Evolutionary conservation across 2,888 invertebrate genomes (phyloP).

Genomic region (Cataglyphis altisquamis): DNA sequence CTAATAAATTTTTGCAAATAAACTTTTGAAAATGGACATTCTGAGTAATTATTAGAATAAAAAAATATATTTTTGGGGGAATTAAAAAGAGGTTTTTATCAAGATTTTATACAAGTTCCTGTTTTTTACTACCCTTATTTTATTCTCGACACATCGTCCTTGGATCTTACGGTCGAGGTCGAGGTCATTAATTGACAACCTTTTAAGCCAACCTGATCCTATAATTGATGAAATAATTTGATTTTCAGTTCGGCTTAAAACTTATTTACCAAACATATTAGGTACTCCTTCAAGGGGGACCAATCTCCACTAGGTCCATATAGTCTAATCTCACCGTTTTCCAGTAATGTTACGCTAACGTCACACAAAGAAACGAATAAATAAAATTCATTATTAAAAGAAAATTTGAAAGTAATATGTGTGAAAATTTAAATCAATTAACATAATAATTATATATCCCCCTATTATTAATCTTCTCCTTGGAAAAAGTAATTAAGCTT

Average conservation of each 20-base stretch:
- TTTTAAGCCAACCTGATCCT: slow-evolving; percentile 60
- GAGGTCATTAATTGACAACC: slow-evolving; percentile 63
- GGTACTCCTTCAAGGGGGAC: not conserved
- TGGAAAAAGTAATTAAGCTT: not conserved
- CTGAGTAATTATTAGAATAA: no score
- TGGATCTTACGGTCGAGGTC: slow-evolving; percentile 64
- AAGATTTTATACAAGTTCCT: no score
- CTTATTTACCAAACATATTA: slow-evolving; percentile 65
- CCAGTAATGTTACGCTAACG: not conserved
- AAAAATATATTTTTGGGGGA: no score
- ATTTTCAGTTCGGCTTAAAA: slow-evolving; percentile 60
- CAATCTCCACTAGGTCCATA: not conserved
- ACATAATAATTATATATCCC: not conserved
- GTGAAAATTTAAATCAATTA: not conserved
- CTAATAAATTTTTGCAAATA: no score
- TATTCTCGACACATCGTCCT: not conserved
- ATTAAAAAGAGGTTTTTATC: no score
- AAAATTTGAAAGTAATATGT: not conserved
- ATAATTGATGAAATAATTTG: slow-evolving; percentile 69
- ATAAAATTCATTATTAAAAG: not conserved
- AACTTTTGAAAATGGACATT: no score
- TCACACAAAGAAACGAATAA: not conserved
- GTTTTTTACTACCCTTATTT: no score
- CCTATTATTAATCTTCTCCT: not conserved
- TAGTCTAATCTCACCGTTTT: not conserved